Base-by-base conservation (phyloP, 2,113 vertebrate species). In the Caretta caretta region DNA sequence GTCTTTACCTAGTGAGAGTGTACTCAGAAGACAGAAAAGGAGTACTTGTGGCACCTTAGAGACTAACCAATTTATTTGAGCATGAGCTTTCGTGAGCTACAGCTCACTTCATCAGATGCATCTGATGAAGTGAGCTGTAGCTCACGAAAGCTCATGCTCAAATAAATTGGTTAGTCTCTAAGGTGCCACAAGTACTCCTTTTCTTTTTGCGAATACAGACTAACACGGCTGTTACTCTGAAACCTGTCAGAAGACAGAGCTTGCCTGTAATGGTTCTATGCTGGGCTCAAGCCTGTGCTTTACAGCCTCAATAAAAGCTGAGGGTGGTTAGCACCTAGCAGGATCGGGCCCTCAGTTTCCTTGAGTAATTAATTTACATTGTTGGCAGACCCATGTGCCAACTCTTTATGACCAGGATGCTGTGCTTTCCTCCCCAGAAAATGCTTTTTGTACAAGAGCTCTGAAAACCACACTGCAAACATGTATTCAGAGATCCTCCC, bases 381-480 rank as follows among this genome's bases (percentile, higher is more conserved):
- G 93, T 0, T 46, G 25, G 8, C 4, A n/a, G 42, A 91, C 8
- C 8, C 8, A 89, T 35, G 93, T 50, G 78, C 94, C 96, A n/a
- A 90, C 96, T 85, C 84, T 78, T 83, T 24, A 22, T 0, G 84
- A 90, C 88, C 82, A 85, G 85, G 94, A 93, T 82, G 83, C 90
- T 8, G 65, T 88, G 88, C 35, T 76, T 54, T 84, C 46, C 81
- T 76, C 25, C 54, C 49, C 75, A 79, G 57, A 24, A 22, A 65
- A 65, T 80, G 79, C 75, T 83, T 81, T 90, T 29, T 17, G 65
- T 24, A 91, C 90, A 75, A 87, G 81, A n/a, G 56, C 94, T 49
- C 84, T 27, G 96, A 94, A 92, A 97, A 95, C 62, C 79, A 2
- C 95, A 94, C 88, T 0, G 93, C 51, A 27, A 87, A 42, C 94